Percentiles rank a stretch among this genome's conserved stretches.
phyloP scores from a whole-genome alignment of 35 echinoderm and acorn worm genomes.

The Hemicentrotus pulcherrimus region DNA sequence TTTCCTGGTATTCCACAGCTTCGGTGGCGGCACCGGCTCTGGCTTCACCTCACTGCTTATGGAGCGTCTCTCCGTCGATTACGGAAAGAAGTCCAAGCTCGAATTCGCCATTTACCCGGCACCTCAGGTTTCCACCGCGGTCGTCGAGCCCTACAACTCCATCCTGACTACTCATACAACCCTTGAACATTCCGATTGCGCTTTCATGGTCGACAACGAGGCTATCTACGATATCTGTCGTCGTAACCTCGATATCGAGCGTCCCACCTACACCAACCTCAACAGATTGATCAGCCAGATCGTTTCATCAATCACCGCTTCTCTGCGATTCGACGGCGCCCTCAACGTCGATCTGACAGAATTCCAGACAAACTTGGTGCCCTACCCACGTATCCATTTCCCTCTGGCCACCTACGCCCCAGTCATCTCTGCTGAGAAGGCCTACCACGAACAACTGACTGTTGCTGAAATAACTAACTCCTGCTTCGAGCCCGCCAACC shows the following conservation, averaged over 20 bases:
- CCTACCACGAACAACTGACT: conserved; percentile 73
- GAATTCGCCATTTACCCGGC: conserved; percentile 88
- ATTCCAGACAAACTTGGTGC: conserved; percentile 82
- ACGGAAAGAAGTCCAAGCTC: conserved; percentile 84
- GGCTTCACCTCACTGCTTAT: conserved; percentile 82
- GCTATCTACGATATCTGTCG: conserved; percentile 87
- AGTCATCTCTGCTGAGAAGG: conserved; percentile 78
- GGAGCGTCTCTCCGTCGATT: conserved; percentile 87
- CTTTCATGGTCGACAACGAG: conserved; percentile 92
- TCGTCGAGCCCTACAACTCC: conserved; percentile 87
- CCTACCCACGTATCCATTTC: conserved; percentile 75
- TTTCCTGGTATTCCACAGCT: conserved; percentile 89
- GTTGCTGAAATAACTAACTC: conserved; percentile 70
- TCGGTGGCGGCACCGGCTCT: conserved; percentile 88
- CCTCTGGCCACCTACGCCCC: conserved; percentile 76
- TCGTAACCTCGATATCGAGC: conserved; percentile 79
- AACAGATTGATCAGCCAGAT: neutral
- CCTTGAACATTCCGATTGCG: conserved; percentile 83
- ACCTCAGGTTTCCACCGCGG: conserved; percentile 77
- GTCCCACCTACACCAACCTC: conserved; percentile 71
- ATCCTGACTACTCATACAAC: conserved; percentile 83
- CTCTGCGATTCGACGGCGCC: conserved; percentile 73
- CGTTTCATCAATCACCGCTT: neutral
- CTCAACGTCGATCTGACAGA: conserved; percentile 82
- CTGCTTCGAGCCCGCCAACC: conserved; percentile 71